Base-by-base conservation (phyloP, 2,797 vertebrate genomes). In the Syngnathus rostellatus region DNA sequence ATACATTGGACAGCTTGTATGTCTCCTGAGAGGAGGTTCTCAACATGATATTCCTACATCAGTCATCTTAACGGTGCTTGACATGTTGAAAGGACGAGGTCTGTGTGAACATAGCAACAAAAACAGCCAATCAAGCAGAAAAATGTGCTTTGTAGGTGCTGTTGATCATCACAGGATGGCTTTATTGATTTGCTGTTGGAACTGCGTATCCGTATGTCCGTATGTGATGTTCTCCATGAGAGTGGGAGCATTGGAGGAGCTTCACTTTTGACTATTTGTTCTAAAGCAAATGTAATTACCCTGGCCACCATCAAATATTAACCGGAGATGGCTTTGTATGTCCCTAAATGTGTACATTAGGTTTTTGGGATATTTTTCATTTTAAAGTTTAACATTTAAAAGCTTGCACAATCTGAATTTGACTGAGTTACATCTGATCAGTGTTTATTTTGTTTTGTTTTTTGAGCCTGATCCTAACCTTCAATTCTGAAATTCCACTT, bases 21-120 rank as follows among this genome's bases (percentile, higher is more conserved):
- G 74, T 62, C 74, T 82, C 75, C 64, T 40, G 73, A 78, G 75
- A 72, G 72, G 81, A 81, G 77, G 75, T 59, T 59, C 61, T 54
- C 70, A 38, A 80, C 82, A 60, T 77, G 73, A 81, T 73, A 46
- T 74, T 77, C 72, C 60, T 64, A 73, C 72, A 73, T 75, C 68
- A 72, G 69, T 78, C 66, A 83, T 77, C 66, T 66, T 72, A 73
- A 86, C 70, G 69, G 68, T 67, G 64, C 73, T 77, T 76, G 83
- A 81, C 75, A 69, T 39, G 53, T 63, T 75, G 62, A 73, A 69
- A 77, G 41, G 60, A 61, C 39, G 39, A 62, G 60, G 78, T 72
- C 74, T 73, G 61, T 51, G 69, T 25, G 63, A 62, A 62, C 41
- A 25, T 25, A 62, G 21, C 68, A 76, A 73, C 66, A 72, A 67